Evolutionary conservation across 2,113 vertebrate species (phyloP).

Genomic region (Oceanites oceanicus): DNA sequence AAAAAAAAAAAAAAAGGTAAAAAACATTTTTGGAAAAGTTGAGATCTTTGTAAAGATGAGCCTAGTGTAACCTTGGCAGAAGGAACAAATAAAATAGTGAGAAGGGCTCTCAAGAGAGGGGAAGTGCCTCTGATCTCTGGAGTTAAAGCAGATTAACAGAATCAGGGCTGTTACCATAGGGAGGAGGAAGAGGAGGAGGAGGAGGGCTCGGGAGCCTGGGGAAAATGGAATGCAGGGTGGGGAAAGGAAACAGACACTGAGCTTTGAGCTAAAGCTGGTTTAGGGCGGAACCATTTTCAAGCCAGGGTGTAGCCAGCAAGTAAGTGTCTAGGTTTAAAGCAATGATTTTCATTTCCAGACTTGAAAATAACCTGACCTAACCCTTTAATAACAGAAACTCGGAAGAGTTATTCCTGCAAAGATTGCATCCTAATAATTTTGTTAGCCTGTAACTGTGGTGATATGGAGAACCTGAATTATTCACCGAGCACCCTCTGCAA

Average conservation of each 20-base stretch:
- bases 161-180: constrained; percentile 16
- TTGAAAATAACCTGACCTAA: constrained; percentile 59
- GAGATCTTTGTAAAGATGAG: background rate
- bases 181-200: constrained; percentile 69
- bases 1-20: background rate
- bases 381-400: constrained; percentile 14
- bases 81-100: background rate
- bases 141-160: constrained; percentile 82
- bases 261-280: constrained; percentile 84
- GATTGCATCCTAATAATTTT: background rate
- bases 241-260: constrained; percentile 84
- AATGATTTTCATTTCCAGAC: constrained; percentile 13
- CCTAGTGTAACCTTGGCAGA: background rate
- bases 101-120: background rate
- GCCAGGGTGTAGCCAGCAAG: constrained; percentile 67
- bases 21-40: background rate
- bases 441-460: background rate
- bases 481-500: background rate
- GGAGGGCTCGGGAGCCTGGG: constrained; percentile 75
- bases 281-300: constrained; percentile 73
- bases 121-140: constrained; percentile 78
- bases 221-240: constrained; percentile 89
- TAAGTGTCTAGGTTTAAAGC: constrained; percentile 26
- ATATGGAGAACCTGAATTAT: accelerated
- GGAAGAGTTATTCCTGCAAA: background rate